phyloP scores from a whole-genome alignment of 2,113 vertebrate genomes.

The Leptosomus discolor region DNA sequence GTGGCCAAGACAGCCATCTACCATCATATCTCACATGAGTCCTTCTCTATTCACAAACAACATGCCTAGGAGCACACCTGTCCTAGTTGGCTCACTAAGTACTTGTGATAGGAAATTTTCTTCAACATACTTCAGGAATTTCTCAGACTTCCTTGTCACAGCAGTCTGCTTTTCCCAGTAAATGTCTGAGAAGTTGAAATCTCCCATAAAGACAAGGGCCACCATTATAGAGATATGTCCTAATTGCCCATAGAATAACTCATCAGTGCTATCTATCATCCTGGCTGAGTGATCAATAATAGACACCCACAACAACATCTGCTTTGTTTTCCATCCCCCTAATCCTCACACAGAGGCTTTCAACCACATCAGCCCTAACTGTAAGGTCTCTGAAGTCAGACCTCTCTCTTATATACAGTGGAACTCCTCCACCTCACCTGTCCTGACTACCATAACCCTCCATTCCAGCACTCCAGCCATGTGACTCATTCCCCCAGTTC shows the following conservation, averaged over 20 bases:
- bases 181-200: background rate
- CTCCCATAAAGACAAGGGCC: background rate
- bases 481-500: background rate
- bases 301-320: background rate
- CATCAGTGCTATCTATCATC: background rate
- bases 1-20: background rate
- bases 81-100: background rate
- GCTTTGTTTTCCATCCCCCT: background rate
- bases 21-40: background rate
- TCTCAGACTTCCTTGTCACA: background rate
- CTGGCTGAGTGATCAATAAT: background rate
- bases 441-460: background rate
- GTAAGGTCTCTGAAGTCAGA: background rate
- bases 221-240: background rate
- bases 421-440: background rate
- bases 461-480: background rate
- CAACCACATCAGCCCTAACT: background rate
- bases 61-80: background rate
- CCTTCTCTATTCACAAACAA: background rate
- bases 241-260: background rate
- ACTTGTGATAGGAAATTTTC: background rate
- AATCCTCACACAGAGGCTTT: background rate
- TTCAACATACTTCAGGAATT: background rate
- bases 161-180: background rate
- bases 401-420: background rate